Evolutionary conservation across 2,797 vertebrate genomes (phyloP).

Genomic region (Hydrolagus colliei): DNA sequence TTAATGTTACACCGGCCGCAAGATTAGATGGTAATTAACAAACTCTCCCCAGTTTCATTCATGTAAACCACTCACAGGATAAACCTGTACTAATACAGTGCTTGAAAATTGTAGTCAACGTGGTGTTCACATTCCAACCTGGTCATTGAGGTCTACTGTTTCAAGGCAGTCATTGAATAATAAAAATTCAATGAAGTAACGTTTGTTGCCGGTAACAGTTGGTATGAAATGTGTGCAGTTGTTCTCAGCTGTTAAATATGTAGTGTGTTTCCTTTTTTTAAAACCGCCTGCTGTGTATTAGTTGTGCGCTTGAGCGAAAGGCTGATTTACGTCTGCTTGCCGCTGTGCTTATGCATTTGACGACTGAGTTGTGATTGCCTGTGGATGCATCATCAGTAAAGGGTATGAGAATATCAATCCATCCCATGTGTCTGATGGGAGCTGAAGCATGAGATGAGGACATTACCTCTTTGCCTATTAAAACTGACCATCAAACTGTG

Average conservation of each 20-base stretch:
- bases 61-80: no score
- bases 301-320: not conserved
- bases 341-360: not conserved
- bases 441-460: constrained; percentile 24
- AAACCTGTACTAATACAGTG: no score
- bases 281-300: constrained; percentile 1
- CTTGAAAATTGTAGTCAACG: not conserved
- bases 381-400: not conserved
- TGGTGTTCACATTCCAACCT: not conserved
- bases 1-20: no score
- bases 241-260: not conserved
- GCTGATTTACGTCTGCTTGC: not conserved
- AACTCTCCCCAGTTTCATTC: no score
- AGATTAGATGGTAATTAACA: no score
- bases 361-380: not conserved
- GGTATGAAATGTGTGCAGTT: no score
- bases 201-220: not conserved
- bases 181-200: not conserved
- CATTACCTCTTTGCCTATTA: constrained; percentile 2
- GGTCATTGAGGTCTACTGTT: not conserved
- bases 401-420: not conserved
- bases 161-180: not conserved
- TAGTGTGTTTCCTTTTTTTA: not conserved
- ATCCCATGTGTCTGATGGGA: not conserved
- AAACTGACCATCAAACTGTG: not conserved